These are phyloP conservation scores for Drosophila hydei DNA, from an alignment of 1,140 invertebrate genomes.

Conservation along the genomic window DNA sequence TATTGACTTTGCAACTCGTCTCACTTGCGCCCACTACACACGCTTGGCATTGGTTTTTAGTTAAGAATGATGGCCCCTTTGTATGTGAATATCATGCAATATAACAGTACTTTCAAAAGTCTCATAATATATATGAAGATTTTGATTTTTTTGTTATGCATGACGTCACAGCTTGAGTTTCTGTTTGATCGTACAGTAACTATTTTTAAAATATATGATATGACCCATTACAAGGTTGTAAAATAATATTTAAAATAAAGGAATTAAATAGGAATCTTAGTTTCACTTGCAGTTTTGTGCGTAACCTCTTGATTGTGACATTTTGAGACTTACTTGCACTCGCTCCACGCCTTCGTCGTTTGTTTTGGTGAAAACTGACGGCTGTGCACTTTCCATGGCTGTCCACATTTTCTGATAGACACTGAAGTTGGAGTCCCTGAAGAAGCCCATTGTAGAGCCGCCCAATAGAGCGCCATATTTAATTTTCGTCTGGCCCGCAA, in stretches of 20 bases:
- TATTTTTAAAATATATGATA: too few species aligned
- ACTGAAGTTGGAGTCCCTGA: constrained; percentile 84
- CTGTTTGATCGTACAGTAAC: too few species aligned
- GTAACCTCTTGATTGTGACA: background rate
- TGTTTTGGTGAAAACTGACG: constrained; percentile 89
- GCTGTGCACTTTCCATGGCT: constrained; percentile 89
- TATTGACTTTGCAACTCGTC: background rate
- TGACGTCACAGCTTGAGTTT: too few species aligned
- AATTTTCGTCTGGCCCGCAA: constrained; percentile 94
- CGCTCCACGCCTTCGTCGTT: constrained; percentile 93
- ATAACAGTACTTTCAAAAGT: too few species aligned
- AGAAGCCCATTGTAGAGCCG: constrained; percentile 91
- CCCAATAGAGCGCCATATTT: constrained; percentile 92
- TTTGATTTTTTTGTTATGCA: background rate
- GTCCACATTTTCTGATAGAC: constrained; percentile 87
- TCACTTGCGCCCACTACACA: background rate
- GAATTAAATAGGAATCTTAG: too few species aligned
- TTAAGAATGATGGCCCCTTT: too few species aligned
- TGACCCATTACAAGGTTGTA: too few species aligned
- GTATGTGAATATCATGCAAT: background rate
- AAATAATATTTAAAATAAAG: too few species aligned
- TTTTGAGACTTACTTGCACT: constrained; percentile 84
- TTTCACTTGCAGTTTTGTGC: too few species aligned
- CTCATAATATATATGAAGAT: too few species aligned
- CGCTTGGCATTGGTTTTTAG: too few species aligned